Percentiles rank a stretch among this genome's conserved stretches.
Evolutionary conservation across 2,113 vertebrate genomes (phyloP).

Genomic region (Bufo gargarizans): DNA sequence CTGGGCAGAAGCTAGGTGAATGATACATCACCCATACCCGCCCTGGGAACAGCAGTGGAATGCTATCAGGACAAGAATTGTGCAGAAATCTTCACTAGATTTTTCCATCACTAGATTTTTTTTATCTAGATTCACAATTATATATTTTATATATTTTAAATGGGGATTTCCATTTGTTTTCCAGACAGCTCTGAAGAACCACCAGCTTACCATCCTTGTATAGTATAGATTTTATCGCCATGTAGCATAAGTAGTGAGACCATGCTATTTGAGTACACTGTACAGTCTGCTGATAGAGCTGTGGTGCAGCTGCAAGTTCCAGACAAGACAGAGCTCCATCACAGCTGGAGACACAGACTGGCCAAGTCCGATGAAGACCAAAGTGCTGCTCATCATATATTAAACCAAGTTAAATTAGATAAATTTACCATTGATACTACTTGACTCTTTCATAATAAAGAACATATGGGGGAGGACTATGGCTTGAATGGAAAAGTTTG

Average conservation of each 20-base stretch:
- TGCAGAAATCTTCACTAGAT: no score
- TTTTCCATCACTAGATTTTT: no score
- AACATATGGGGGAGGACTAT: conserved; percentile 26
- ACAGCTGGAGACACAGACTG: conserved; percentile 22
- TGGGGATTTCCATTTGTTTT: no score
- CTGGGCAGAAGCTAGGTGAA: no score
- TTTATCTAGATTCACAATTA: no score
- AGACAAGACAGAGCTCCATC: not conserved
- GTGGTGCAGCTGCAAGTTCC: conserved; percentile 6
- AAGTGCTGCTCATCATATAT: conserved; percentile 10
- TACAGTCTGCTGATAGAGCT: not conserved
- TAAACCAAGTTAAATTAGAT: not conserved
- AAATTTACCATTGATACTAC: conserved; percentile 1
- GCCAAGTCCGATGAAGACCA: conserved; percentile 1
- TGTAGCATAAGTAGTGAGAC: not conserved
- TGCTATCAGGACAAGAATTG: no score
- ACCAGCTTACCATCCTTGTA: not conserved
- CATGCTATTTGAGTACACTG: not conserved
- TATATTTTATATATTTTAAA: no score
- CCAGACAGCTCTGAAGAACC: no score
- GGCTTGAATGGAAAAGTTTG: conserved; percentile 16
- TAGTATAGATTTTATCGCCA: not conserved
- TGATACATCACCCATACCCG: no score
- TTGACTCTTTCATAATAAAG: conserved; percentile 27
- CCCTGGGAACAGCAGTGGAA: no score